These are phyloP conservation scores for Leucoraja ocellata DNA, from an alignment of 2,797 vertebrate genomes.

Conservation along the genomic window DNA sequence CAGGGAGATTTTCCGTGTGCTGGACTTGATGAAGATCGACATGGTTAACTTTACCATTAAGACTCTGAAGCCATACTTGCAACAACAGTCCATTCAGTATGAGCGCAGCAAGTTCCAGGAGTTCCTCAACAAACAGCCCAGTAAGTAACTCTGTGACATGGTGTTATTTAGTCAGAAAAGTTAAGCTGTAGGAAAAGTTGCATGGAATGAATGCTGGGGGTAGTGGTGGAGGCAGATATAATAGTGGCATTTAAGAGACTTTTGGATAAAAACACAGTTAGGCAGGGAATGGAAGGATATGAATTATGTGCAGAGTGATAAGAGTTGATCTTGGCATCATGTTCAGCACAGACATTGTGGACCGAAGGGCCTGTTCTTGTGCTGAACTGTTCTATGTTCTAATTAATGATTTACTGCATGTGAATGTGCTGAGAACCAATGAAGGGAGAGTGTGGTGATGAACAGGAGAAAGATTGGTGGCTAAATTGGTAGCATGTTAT, in stretches of 20 bases:
- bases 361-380: no score
- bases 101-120: slow-evolving; percentile 81
- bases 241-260: no score
- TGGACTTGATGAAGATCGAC: slow-evolving; percentile 81
- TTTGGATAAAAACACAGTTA: no score
- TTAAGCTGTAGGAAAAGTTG: not conserved
- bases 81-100: slow-evolving; percentile 72
- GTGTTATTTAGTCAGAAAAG: not conserved
- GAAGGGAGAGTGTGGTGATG: not conserved
- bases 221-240: no score
- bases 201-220: no score
- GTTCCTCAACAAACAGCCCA: slow-evolving; percentile 69
- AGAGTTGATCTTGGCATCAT: no score
- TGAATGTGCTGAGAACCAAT: not conserved
- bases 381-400: no score
- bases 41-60: slow-evolving; percentile 79
- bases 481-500: not conserved
- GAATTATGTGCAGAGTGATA: no score
- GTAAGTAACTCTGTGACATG: slow-evolving; percentile 53
- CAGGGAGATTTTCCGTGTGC: slow-evolving; percentile 73
- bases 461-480: not conserved
- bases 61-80: slow-evolving; percentile 71
- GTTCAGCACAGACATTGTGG: no score
- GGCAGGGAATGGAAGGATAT: no score
- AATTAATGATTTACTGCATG: not conserved